phyloP scores from a whole-genome alignment of 2,888 invertebrate genomes.

The Drosophila neonasuta region DNA sequence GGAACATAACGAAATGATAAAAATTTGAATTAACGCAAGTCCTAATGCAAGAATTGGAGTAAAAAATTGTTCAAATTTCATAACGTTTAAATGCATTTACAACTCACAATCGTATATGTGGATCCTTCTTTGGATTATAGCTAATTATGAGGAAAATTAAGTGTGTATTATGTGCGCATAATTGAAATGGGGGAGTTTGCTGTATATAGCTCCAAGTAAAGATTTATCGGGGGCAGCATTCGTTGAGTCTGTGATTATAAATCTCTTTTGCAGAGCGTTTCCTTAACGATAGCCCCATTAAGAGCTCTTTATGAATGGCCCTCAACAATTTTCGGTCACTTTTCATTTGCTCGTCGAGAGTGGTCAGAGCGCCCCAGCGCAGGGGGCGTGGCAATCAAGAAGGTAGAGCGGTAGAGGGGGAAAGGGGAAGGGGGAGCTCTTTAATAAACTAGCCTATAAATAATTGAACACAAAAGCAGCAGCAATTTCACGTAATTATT shows the following conservation, averaged over 20 bases:
- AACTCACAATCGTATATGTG: not conserved
- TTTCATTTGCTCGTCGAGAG: slow-evolving; percentile 35
- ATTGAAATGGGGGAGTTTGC: not conserved
- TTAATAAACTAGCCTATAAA: slow-evolving; percentile 71
- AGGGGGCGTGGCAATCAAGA: not conserved
- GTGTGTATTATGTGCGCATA: not conserved
- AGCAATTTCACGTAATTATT: slow-evolving; percentile 62
- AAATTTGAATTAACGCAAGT: too few species aligned
- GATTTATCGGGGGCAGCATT: slow-evolving; percentile 11
- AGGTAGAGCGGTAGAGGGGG: not conserved
- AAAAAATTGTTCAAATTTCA: too few species aligned
- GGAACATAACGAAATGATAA: not conserved
- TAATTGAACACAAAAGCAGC: slow-evolving; percentile 67
- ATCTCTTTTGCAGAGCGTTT: slow-evolving; percentile 11
- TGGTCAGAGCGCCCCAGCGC: not conserved
- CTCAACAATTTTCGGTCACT: slow-evolving; percentile 46
- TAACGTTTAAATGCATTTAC: too few species aligned
- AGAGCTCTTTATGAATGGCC: slow-evolving; percentile 50
- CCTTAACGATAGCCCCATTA: slow-evolving; percentile 39
- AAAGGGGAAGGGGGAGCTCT: slow-evolving; percentile 16
- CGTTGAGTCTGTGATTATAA: slow-evolving; percentile 24
- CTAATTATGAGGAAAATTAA: not conserved
- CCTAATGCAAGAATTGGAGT: too few species aligned
- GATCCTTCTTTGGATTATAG: not conserved
- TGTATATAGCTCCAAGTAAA: not conserved